These are phyloP conservation scores for Octopus sinensis DNA, from an alignment of 1,140 invertebrate species.

Conservation along the genomic window DNA sequence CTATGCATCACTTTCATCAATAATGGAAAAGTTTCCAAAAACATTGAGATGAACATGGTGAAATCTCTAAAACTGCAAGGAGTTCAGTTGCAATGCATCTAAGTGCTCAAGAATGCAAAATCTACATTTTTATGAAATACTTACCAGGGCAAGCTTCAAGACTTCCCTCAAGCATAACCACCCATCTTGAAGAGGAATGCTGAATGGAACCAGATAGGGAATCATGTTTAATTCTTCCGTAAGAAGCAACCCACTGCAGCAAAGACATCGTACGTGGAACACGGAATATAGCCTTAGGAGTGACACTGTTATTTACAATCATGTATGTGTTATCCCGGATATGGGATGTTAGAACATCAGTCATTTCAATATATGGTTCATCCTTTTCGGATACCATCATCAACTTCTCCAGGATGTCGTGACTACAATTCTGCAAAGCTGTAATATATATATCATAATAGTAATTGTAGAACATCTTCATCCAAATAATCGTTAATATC, in stretches of 20 bases:
- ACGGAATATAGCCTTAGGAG: slow-evolving; percentile 9
- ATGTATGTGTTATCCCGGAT: slow-evolving; percentile 7
- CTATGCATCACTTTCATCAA: too few relatives aligned
- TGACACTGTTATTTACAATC: slow-evolving; percentile 5
- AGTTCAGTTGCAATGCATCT: too few relatives aligned
- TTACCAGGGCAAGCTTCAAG: slow-evolving; percentile 15
- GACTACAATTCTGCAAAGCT: slow-evolving; percentile 16
- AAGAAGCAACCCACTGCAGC: slow-evolving; percentile 8
- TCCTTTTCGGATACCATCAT: slow-evolving; percentile 13
- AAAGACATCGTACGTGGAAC: neutral
- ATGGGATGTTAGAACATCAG: slow-evolving; percentile 3
- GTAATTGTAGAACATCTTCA: too few relatives aligned
- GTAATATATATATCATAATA: neutral
- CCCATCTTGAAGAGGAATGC: slow-evolving; percentile 13
- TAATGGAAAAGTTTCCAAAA: too few relatives aligned
- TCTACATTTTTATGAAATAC: neutral
- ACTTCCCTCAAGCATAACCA: slow-evolving; percentile 9
- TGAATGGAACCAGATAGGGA: slow-evolving; percentile 5
- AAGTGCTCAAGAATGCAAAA: neutral
- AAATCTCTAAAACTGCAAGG: too few relatives aligned
- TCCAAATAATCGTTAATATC: too few relatives aligned
- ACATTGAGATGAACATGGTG: too few relatives aligned
- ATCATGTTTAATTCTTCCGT: neutral
- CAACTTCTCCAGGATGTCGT: slow-evolving; percentile 13
- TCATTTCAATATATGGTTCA: slow-evolving; percentile 13